Conservation (phyloP, 2,113 vertebrate genomes). For the Heliornis fulica region DNA sequence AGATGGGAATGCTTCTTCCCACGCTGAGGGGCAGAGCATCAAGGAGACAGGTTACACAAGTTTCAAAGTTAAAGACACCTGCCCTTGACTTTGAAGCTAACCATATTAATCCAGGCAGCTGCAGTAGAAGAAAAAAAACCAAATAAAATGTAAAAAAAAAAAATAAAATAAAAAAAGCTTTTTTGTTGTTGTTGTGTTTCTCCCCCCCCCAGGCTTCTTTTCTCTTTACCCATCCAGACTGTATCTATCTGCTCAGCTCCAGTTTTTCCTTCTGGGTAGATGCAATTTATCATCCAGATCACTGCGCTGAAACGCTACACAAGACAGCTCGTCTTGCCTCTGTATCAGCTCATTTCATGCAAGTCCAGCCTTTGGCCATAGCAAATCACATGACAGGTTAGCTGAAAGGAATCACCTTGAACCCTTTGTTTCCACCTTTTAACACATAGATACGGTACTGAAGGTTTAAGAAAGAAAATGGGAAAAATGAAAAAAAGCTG, state of each 20-base stretch:
- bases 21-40: neutral
- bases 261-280: neutral
- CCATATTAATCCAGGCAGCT: neutral
- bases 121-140: neutral
- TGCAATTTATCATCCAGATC: neutral
- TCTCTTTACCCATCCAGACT: neutral
- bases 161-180: neutral
- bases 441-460: neutral
- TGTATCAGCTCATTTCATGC: neutral
- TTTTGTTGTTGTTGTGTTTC: too few relatives aligned
- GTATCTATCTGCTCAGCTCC: neutral
- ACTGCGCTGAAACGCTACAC: neutral
- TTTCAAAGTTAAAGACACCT: neutral
- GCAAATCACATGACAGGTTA: neutral
- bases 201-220: too few relatives aligned
- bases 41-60: constrained; percentile 24
- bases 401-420: neutral
- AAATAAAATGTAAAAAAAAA: too few relatives aligned
- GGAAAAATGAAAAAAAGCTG: neutral
- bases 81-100: neutral
- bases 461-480: neutral
- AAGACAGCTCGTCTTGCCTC: neutral
- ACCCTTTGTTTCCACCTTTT: neutral
- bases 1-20: neutral
- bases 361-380: neutral